Conservation (phyloP, 1,140 invertebrate species). For the Caerostris darwini region DNA sequence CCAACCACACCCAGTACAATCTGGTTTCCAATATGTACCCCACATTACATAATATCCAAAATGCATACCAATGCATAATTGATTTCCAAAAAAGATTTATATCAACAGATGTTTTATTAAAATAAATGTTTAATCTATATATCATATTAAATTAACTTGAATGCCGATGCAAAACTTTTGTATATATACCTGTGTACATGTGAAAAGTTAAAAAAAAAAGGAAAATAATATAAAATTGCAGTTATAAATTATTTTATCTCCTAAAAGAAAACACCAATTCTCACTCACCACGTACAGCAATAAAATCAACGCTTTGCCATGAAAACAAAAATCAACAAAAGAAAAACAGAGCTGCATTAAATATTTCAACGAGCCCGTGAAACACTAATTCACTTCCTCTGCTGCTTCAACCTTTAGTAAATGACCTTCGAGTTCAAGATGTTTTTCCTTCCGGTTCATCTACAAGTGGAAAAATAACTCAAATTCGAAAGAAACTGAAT, state of each 20-base stretch:
- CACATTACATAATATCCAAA: too few species aligned
- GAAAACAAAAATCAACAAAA: neutral
- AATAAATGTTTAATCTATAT: too few species aligned
- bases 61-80: too few species aligned
- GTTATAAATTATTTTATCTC: neutral
- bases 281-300: slow-evolving; percentile 27
- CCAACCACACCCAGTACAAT: too few species aligned
- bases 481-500: neutral
- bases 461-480: neutral
- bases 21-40: too few species aligned
- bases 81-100: too few species aligned
- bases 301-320: slow-evolving; percentile 30
- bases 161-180: too few species aligned
- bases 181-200: too few species aligned
- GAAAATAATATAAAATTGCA: neutral
- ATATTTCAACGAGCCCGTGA: neutral
- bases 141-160: too few species aligned
- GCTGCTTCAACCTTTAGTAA: neutral
- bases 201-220: too few species aligned
- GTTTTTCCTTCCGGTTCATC: neutral
- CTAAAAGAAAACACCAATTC: slow-evolving; percentile 4
- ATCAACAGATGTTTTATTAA: too few species aligned
- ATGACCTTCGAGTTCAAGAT: neutral
- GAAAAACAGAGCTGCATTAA: neutral
- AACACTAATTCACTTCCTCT: slow-evolving; percentile 1